Evolutionary conservation across 2,797 vertebrate species (phyloP), one percentile per base, ranked within the genome.

Genomic region (Rhodeus uyekii): DNA sequence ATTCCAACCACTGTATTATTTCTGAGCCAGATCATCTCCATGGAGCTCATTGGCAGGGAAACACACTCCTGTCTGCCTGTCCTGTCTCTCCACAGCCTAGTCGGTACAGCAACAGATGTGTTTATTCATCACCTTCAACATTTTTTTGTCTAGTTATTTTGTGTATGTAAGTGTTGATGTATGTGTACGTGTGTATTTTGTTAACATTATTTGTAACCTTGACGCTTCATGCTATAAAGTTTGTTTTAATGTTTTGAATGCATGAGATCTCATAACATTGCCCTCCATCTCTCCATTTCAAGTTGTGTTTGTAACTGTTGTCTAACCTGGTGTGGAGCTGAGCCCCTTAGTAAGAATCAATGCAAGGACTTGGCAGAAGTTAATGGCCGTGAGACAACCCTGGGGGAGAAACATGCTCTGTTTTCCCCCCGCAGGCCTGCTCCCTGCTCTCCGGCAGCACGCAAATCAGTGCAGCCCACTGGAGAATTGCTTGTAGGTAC

Each of bases 391-490:
- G 72, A 77, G 55, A 80, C 58, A 77, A 67, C 58, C 44, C 58
- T 75, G 69, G 46, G 76, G 81, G 64, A 79, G 64, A 39, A 58
- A 55, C 76, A 80, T 75, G 73, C 64, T 85, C 58, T 38, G 58
- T 14, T 73, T 80, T 50, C 73, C 71, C 34, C 71, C 73, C 14
- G 24, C 55, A 72, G 75, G 77, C 72, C 34, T 72, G 75, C 60
- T 82, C 68, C 80, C 38, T 81, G 71, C 44, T 74, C 75, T 74
- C 32, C 5, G 22, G 53, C 63, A 44, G 18, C 65, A 67, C 34
- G n/a, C 75, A n/a, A 53, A 78, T 80, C 46, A 46, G 72, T 48
- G 38, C 73, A 82, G 63, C 81, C 50, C 73, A 3, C 27, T 44
- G 27, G 53, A 81, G 75, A 78, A 58, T 58, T 78, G 34, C 67